Base-by-base conservation (phyloP, 2,888 invertebrate genomes). In the Cheiracanthium punctorium region DNA sequence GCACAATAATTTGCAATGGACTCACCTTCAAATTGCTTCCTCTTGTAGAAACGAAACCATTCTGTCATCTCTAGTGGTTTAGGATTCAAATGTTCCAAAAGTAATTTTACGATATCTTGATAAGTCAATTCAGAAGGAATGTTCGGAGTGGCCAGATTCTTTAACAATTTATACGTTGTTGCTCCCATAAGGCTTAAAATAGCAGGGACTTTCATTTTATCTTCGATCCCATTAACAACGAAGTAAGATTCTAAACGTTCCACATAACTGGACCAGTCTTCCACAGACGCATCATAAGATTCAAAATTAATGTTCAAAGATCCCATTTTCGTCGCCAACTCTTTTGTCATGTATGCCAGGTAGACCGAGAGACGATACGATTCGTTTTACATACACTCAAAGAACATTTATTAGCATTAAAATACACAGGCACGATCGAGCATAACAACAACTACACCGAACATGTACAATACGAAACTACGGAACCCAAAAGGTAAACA, bases 31-130 rank as follows among this genome's bases (percentile, higher is more conserved):
- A 75, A 75, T 75, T 75, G 67, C 75, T 75, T 75, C 75, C 75
- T 75, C 75, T 75, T 65, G 65, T 75, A 75, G 75, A 75, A 75
- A 67, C 75, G 75, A 75, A 75, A 75, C 75, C 75, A 41, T 76
- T 76, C 76, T 76, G 76, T 76, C 76, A 76, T 76, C 76, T 76
- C 76, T 67, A 76, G 76, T 76, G 76, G 76, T 76, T 76, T 76
- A 65, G 76, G 76, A 76, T 76, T 76, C 76, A 76, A 76, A 76
- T 76, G 76, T 41, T 76, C 76, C 75, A 65, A 75, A 75, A 75
- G 75, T 75, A 75, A 75, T 75, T 75, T 75, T 75, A 75, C 75
- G 75, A 75, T 75, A 75, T 75, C 75, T 75, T 75, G 65, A 75
- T 75, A 75, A 75, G 75, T 75, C 75, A 75, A 75, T 75, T 65